phyloP scores from a whole-genome alignment of 2,888 invertebrate species.

The Lacanobia oleracea region DNA sequence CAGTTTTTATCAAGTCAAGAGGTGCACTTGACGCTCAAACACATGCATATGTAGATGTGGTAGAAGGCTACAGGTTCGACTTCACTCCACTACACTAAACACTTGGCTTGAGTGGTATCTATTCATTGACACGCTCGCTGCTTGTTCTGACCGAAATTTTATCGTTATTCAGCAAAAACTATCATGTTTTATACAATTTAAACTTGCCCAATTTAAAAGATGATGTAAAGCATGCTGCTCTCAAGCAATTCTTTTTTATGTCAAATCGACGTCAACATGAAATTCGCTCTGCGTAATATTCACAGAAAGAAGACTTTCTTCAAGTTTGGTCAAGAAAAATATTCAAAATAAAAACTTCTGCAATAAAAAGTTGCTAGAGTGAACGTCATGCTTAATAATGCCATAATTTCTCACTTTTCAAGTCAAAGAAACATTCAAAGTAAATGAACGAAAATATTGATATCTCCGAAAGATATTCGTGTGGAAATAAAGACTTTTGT shows the following conservation, averaged over 20 bases:
- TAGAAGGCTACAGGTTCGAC: conserved; percentile 13
- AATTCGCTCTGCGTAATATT: neutral
- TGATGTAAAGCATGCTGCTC: neutral
- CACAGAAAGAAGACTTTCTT: neutral
- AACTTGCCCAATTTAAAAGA: neutral
- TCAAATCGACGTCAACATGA: neutral
- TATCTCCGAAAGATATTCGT: conserved; percentile 1
- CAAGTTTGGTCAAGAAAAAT: neutral
- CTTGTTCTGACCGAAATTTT: conserved; percentile 3
- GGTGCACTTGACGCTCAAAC: conserved; percentile 42
- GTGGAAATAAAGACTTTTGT: conserved; percentile 11
- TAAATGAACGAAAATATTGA: conserved; percentile 31
- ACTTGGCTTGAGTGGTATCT: conserved; percentile 50
- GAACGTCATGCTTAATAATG: conserved; percentile 6
- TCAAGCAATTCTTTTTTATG: too few relatives aligned
- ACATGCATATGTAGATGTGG: conserved; percentile 11
- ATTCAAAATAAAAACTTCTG: conserved; percentile 1
- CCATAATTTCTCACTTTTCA: conserved; percentile 12
- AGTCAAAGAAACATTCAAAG: conserved; percentile 12
- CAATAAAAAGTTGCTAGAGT: conserved; percentile 19
- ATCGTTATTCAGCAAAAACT: neutral
- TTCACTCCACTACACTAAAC: conserved; percentile 51
- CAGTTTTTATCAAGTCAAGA: conserved; percentile 48
- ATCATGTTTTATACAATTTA: neutral
- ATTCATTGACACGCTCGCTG: conserved; percentile 46